Evolutionary conservation across 2,888 invertebrate species (phyloP).

Genomic region (Sialis fuliginosa): DNA sequence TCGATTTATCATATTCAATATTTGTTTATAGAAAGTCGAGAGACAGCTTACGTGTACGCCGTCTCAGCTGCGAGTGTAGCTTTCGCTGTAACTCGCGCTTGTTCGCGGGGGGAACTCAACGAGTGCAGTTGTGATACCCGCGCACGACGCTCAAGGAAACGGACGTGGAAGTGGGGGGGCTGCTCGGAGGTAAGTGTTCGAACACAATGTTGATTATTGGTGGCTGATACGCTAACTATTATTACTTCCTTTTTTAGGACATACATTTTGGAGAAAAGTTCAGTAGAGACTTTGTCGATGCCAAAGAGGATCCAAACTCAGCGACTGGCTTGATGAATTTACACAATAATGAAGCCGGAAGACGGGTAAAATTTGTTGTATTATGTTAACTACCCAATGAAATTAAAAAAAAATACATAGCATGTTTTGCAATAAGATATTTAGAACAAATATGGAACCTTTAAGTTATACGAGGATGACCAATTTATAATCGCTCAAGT

Average conservation of each 20-base stretch:
- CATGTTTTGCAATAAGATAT: too few relatives aligned
- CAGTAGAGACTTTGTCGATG: slow-evolving; percentile 73
- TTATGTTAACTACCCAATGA: neutral
- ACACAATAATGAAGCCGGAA: slow-evolving; percentile 84
- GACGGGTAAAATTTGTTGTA: slow-evolving; percentile 41
- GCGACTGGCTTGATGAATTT: slow-evolving; percentile 72
- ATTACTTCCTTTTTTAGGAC: slow-evolving; percentile 35
- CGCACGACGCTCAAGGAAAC: slow-evolving; percentile 35
- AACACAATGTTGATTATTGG: neutral
- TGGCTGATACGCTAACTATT: neutral
- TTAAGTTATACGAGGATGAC: too few relatives aligned
- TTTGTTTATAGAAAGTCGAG: slow-evolving; percentile 53
- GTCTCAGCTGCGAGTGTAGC: slow-evolving; percentile 80
- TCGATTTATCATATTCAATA: too few relatives aligned
- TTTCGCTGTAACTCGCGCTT: slow-evolving; percentile 72
- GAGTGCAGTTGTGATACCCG: slow-evolving; percentile 78
- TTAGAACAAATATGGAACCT: too few relatives aligned
- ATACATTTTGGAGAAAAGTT: slow-evolving; percentile 71
- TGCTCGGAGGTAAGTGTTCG: slow-evolving; percentile 57
- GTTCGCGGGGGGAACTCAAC: slow-evolving; percentile 68
- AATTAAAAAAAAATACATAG: too few relatives aligned
- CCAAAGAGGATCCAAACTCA: slow-evolving; percentile 53
- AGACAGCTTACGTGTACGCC: slow-evolving; percentile 79
- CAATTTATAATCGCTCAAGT: too few relatives aligned
- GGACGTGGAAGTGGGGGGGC: slow-evolving; percentile 84